phyloP scores from a whole-genome alignment of 2,113 vertebrate species.

The Perccottus glenii region DNA sequence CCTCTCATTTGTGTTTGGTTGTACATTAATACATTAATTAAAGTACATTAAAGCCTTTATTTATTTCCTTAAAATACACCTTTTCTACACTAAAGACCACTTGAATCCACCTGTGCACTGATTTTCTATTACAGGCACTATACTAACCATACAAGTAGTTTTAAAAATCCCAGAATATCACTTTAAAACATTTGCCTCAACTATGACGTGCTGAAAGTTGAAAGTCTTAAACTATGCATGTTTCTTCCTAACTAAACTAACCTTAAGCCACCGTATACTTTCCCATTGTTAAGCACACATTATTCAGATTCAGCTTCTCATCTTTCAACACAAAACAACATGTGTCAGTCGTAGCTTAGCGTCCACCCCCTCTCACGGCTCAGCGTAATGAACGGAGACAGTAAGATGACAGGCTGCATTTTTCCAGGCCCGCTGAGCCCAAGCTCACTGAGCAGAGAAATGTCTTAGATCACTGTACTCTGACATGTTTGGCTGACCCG shows the following conservation, averaged over 20 bases:
- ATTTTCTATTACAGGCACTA: too few relatives aligned
- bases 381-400: conserved; percentile 33
- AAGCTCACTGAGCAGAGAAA: conserved; percentile 33
- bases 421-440: conserved; percentile 37
- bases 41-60: too few relatives aligned
- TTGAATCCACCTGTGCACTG: too few relatives aligned
- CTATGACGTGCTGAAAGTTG: too few relatives aligned
- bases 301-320: background rate
- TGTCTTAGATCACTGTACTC: conserved; percentile 58
- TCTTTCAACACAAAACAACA: conserved; percentile 18
- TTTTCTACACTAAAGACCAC: too few relatives aligned
- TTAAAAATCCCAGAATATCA: too few relatives aligned
- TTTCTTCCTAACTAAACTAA: background rate
- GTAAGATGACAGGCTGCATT: conserved; percentile 39
- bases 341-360: conserved; percentile 2
- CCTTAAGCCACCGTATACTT: background rate
- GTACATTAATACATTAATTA: too few relatives aligned
- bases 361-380: conserved; percentile 8
- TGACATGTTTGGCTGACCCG: conserved; percentile 62
- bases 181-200: too few relatives aligned
- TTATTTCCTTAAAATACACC: too few relatives aligned
- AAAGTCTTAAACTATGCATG: too few relatives aligned
- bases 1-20: too few relatives aligned
- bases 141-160: too few relatives aligned
- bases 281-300: background rate